Evolutionary conservation across 2,113 vertebrate genomes (phyloP).

Genomic region (Silurus meridionalis): DNA sequence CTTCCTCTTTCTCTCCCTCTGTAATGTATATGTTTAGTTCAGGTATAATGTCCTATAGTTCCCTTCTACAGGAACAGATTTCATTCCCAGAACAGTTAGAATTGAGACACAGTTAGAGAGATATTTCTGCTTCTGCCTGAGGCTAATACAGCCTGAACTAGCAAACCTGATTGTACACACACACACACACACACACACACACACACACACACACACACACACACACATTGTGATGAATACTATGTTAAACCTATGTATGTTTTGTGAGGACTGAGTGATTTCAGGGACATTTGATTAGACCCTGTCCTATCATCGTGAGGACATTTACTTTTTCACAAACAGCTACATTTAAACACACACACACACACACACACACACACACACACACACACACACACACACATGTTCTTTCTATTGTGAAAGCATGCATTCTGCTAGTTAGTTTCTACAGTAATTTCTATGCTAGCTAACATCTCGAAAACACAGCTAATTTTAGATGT

Average conservation of each 20-base stretch:
- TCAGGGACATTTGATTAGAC: not conserved
- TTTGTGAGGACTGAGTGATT: not conserved
- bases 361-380: not conserved
- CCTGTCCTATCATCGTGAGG: not conserved
- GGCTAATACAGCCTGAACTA: slow-evolving; percentile 11
- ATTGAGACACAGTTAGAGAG: not conserved
- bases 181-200: not conserved
- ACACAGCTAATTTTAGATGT: not conserved
- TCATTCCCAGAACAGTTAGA: not conserved
- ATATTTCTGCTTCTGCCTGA: slow-evolving; percentile 7
- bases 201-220: not conserved
- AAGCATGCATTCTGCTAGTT: not conserved
- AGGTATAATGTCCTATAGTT: not conserved
- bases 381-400: not conserved
- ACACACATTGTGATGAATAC: not conserved
- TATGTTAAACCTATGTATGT: not conserved
- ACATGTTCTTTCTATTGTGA: not conserved
- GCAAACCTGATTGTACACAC: slow-evolving; percentile 14
- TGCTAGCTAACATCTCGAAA: not conserved
- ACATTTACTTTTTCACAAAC: not conserved
- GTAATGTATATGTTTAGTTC: not conserved
- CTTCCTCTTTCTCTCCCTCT: no score
- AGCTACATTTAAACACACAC: not conserved
- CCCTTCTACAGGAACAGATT: not conserved
- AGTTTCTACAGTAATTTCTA: not conserved